phyloP scores from a whole-genome alignment of 1,140 invertebrate species.

The Onthophagus taurus region DNA sequence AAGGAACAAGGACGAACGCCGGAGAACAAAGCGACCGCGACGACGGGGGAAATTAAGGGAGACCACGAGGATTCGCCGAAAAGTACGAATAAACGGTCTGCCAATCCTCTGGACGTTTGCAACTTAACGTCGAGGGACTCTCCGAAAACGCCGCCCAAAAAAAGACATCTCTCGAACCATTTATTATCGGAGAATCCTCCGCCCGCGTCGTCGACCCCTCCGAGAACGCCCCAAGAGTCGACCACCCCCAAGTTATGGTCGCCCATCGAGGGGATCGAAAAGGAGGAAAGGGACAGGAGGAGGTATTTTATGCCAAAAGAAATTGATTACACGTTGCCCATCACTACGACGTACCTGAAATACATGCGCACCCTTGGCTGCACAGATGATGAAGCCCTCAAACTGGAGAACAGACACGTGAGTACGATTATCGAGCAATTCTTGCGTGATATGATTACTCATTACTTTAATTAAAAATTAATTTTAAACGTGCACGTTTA shows the following conservation, averaged over 20 bases:
- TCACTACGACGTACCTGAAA: constrained; percentile 77
- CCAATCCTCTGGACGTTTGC: constrained; percentile 54
- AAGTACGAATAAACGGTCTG: constrained; percentile 32
- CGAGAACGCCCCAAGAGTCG: constrained; percentile 7
- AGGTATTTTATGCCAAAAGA: constrained; percentile 37
- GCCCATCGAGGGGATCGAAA: constrained; percentile 21
- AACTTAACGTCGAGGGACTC: constrained; percentile 57
- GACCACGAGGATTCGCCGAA: constrained; percentile 23
- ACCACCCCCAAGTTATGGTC: constrained; percentile 17
- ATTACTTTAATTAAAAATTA: constrained; percentile 23
- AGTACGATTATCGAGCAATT: constrained; percentile 33
- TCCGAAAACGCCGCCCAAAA: constrained; percentile 41
- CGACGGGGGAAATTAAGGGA: constrained; percentile 25
- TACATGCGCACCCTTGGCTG: constrained; percentile 59
- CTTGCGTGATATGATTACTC: constrained; percentile 26
- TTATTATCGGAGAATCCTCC: constrained; percentile 25
- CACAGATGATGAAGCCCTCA: constrained; percentile 49
- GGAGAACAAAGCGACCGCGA: too few species aligned
- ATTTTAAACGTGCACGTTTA: too few species aligned
- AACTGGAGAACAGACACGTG: constrained; percentile 43
- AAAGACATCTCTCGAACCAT: constrained; percentile 32
- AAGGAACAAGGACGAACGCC: too few species aligned
- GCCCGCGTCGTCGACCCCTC: too few species aligned
- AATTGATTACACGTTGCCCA: constrained; percentile 72
- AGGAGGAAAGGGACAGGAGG: constrained; percentile 20